phyloP scores from a whole-genome alignment of 2,888 invertebrate species.

The Polymixis lichenea region DNA sequence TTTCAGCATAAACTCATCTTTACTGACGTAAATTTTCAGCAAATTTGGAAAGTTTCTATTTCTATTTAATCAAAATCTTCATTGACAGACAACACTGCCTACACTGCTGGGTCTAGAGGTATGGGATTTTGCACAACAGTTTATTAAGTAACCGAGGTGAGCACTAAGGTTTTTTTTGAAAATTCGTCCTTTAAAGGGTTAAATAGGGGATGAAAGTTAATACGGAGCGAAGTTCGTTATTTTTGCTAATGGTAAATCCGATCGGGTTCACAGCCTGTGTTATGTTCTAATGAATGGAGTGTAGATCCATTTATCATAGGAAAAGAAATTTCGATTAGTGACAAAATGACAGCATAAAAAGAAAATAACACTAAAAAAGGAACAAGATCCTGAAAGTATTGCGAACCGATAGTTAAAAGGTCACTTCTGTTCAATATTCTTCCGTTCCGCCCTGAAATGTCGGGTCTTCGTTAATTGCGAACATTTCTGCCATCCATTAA shows the following conservation, averaged over 20 bases:
- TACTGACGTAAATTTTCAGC: not conserved
- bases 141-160: not conserved
- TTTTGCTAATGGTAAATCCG: not conserved
- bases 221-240: not conserved
- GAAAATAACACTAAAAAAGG: not conserved
- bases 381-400: slow-evolving; percentile 13
- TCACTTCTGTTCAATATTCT: slow-evolving; percentile 42
- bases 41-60: not conserved
- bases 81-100: not conserved
- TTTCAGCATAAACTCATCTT: not conserved
- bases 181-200: not conserved
- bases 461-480: slow-evolving; percentile 69
- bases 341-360: not conserved
- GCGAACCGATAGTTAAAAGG: slow-evolving; percentile 18
- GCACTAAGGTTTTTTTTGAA: not conserved
- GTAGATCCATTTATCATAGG: not conserved
- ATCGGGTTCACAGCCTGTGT: not conserved
- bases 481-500: slow-evolving; percentile 71
- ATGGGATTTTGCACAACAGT: not conserved
- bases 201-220: not conserved
- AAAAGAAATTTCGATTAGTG: not conserved
- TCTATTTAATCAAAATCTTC: not conserved
- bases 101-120: not conserved
- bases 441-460: slow-evolving; percentile 31
- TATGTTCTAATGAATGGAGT: not conserved